phyloP scores from a whole-genome alignment of 2,113 vertebrate genomes.

The Vombatus ursinus region DNA sequence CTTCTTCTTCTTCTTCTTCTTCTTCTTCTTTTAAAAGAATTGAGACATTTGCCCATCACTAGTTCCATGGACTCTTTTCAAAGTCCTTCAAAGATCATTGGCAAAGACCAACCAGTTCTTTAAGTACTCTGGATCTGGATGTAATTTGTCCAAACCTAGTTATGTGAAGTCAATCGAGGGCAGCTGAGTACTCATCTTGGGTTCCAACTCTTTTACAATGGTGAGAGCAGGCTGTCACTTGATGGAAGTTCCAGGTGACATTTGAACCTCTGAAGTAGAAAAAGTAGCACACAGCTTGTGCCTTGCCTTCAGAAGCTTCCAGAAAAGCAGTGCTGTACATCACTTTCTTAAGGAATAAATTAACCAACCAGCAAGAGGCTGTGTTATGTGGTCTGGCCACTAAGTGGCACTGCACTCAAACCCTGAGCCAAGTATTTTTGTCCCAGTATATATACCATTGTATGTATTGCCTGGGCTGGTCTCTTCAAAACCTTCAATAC shows the following conservation, averaged over 20 bases:
- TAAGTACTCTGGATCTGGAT: background rate
- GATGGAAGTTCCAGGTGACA: background rate
- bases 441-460: background rate
- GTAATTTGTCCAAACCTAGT: background rate
- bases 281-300: background rate
- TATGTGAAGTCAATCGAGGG: background rate
- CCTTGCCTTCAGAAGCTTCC: background rate
- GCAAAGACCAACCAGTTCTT: background rate
- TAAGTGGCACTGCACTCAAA: background rate
- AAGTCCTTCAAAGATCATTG: background rate
- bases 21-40: background rate
- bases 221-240: background rate
- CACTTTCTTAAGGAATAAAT: background rate
- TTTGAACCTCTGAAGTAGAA: background rate
- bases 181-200: background rate
- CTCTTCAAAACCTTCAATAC: background rate
- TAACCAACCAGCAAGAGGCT: background rate
- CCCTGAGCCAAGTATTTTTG: background rate
- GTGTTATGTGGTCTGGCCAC: background rate
- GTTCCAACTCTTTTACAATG: background rate
- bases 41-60: background rate
- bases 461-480: background rate
- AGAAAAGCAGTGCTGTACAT: background rate
- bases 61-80: background rate
- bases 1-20: background rate